Percentiles rank a stretch among this genome's conserved stretches.
phyloP scores from a whole-genome alignment of 2,888 invertebrate species.

The Strigamia crassipes region DNA sequence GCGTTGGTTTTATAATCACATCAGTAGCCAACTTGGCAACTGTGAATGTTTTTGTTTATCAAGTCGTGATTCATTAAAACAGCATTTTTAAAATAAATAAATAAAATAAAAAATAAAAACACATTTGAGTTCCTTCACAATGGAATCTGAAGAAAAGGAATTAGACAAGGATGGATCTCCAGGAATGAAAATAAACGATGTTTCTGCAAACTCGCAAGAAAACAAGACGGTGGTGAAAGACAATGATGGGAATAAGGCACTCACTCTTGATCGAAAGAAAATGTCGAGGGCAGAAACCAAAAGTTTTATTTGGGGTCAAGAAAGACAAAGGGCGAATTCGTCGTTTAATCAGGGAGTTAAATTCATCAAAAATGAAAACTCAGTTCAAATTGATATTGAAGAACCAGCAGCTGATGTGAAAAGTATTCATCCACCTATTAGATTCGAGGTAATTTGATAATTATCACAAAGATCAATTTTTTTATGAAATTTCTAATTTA shows the following conservation, averaged over 20 bases:
- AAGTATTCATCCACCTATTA: background rate
- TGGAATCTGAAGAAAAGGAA: background rate
- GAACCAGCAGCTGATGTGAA: background rate
- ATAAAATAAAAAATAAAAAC: background rate
- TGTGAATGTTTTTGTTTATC: background rate
- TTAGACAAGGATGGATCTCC: background rate
- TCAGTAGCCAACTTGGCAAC: background rate
- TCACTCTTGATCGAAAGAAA: background rate
- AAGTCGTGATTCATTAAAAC: background rate
- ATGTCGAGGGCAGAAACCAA: background rate
- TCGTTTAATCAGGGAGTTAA: background rate
- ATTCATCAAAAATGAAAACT: background rate
- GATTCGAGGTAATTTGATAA: background rate
- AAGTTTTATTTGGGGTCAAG: conserved; percentile 18
- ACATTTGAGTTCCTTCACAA: background rate
- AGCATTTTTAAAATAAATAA: background rate
- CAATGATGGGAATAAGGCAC: background rate
- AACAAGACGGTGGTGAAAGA: background rate
- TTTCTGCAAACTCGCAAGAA: background rate
- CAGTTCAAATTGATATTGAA: background rate
- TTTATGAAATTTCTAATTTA: too few relatives aligned
- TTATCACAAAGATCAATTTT: too few relatives aligned
- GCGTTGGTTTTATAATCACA: background rate
- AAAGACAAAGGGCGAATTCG: background rate
- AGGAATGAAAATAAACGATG: background rate